These are phyloP conservation scores for Bombus sylvicola DNA, from an alignment of 1,140 invertebrate species.

Conservation along the genomic window DNA sequence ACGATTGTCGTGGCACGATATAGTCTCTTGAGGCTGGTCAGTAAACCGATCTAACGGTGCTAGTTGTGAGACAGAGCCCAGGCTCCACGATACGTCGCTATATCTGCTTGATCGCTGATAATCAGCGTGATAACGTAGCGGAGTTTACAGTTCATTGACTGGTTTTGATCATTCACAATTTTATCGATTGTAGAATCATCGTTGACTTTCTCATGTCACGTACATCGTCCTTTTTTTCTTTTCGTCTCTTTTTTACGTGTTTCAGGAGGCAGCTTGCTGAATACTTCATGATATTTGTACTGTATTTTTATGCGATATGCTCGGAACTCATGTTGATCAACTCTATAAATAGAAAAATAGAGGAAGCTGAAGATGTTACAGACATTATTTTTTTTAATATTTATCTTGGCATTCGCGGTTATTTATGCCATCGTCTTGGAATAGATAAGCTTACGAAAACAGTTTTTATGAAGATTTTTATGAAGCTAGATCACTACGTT, in stretches of 20 bases:
- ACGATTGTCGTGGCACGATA: conserved; percentile 11
- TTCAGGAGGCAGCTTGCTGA: background rate
- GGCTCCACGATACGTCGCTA: background rate
- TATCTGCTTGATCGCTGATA: conserved; percentile 20
- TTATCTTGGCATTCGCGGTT: background rate
- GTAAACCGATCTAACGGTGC: conserved; percentile 48
- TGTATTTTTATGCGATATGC: too few species aligned
- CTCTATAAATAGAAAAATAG: background rate
- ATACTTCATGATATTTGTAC: background rate
- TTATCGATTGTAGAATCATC: background rate
- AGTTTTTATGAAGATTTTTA: too few species aligned
- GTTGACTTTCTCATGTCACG: background rate
- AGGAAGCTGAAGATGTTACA: too few species aligned
- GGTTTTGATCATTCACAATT: background rate
- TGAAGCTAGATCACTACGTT: too few species aligned
- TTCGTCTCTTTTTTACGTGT: background rate
- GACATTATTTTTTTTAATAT: background rate
- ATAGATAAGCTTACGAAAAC: background rate
- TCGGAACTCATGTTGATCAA: too few species aligned
- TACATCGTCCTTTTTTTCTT: too few species aligned
- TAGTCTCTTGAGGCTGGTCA: conserved; percentile 15
- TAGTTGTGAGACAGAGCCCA: background rate
- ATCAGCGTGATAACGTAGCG: background rate
- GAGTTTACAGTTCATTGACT: background rate
- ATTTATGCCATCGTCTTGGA: background rate